Evolutionary conservation across 1,140 invertebrate genomes (phyloP).

Genomic region (Delia radicum): DNA sequence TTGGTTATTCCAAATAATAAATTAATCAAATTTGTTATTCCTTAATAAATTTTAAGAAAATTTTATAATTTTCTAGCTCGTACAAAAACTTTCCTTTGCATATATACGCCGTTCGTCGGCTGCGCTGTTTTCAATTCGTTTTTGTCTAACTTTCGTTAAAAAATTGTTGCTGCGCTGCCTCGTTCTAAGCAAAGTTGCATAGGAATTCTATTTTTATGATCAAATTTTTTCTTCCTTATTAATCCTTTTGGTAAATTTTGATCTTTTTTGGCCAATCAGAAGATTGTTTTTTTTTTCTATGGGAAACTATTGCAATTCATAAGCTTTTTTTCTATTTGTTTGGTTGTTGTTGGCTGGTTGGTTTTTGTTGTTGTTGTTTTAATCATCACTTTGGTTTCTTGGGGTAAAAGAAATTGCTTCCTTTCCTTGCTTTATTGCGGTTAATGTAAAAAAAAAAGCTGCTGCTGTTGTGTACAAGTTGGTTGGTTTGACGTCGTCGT

Average conservation of each 20-base stretch:
- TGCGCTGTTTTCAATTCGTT: not conserved
- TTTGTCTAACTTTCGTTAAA: not conserved
- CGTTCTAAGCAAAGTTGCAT: not conserved
- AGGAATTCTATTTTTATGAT: constrained; percentile 31
- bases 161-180: constrained; percentile 10
- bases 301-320: constrained; percentile 9
- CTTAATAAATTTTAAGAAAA: not conserved
- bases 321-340: not conserved
- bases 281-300: not conserved
- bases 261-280: not conserved
- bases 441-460: constrained; percentile 6
- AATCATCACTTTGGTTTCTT: not conserved
- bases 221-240: constrained; percentile 31
- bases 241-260: not conserved
- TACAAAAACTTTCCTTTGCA: not conserved
- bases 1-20: not conserved
- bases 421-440: not conserved
- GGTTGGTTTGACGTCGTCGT: constrained; percentile 8
- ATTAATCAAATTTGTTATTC: not conserved
- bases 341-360: not conserved
- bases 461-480: constrained; percentile 19
- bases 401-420: not conserved
- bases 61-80: too few species aligned
- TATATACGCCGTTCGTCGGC: not conserved
- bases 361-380: not conserved